Evolutionary conservation across 2,888 invertebrate genomes (phyloP).

Genomic region (Hydriomena furcata): DNA sequence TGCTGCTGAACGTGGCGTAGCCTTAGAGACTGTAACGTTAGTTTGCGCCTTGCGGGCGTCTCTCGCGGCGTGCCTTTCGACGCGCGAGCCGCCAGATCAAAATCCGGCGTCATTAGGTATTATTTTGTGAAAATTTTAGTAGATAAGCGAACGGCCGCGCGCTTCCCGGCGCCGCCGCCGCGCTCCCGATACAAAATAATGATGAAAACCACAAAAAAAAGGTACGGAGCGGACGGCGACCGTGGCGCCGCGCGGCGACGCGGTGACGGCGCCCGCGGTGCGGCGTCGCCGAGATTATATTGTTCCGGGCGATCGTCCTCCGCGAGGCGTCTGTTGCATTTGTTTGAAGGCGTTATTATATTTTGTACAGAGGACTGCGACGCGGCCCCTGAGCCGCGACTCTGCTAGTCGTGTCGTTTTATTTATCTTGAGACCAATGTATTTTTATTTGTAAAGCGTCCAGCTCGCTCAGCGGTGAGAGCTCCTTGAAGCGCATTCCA

Average conservation of each 20-base stretch:
- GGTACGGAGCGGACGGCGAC: constrained; percentile 38
- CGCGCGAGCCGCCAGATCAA: constrained; percentile 69
- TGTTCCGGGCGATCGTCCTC: constrained; percentile 34
- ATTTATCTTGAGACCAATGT: constrained; percentile 79
- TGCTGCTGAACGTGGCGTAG: constrained; percentile 85
- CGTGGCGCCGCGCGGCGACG: constrained; percentile 42
- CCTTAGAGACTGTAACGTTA: constrained; percentile 62
- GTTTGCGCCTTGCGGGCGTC: constrained; percentile 64
- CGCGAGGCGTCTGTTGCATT: constrained; percentile 55
- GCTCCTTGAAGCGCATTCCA: constrained; percentile 2
- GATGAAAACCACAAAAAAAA: constrained; percentile 76
- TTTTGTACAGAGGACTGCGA: constrained; percentile 45
- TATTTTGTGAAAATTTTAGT: constrained; percentile 83
- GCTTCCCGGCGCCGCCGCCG: constrained; percentile 36
- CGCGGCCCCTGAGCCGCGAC: constrained; percentile 53
- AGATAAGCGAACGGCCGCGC: constrained; percentile 66
- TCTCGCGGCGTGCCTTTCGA: constrained; percentile 55
- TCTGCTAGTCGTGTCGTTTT: constrained; percentile 73
- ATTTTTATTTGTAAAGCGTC: constrained; percentile 49
- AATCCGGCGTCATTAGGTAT: constrained; percentile 82
- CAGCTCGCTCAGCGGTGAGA: constrained; percentile 37
- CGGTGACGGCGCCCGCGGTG: constrained; percentile 29
- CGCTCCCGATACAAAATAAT: constrained; percentile 52
- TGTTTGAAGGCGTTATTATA: constrained; percentile 63
- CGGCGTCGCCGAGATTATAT: constrained; percentile 39